A percentile compares a stretch with the other conserved stretches of the same genome.
phyloP scores from a whole-genome alignment of 2,888 invertebrate species.

The Pandemis heparana region DNA sequence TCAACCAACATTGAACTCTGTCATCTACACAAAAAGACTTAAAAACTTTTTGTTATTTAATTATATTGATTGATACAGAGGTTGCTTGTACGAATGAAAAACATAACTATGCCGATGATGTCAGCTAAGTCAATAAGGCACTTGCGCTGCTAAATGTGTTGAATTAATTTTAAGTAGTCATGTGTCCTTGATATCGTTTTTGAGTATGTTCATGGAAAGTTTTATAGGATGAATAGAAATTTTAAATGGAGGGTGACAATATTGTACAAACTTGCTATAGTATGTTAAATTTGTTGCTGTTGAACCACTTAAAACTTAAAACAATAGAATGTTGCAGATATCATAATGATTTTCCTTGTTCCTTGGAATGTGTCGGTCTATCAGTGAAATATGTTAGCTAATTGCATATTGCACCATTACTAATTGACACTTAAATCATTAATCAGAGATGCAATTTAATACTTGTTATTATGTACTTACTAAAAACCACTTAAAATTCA shows the following conservation, averaged over 20 bases:
- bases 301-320: neutral
- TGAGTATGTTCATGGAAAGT: constrained; percentile 13
- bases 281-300: neutral
- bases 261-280: too few relatives aligned
- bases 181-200: constrained; percentile 24
- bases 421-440: too few relatives aligned
- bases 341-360: neutral
- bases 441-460: neutral
- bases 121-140: constrained; percentile 45
- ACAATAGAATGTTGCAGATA: neutral
- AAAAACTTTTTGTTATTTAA: constrained; percentile 16
- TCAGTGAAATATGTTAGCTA: too few relatives aligned
- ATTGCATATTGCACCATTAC: too few relatives aligned
- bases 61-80: constrained; percentile 38
- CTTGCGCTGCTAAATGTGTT: constrained; percentile 42
- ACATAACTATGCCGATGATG: constrained; percentile 42
- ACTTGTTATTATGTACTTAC: neutral
- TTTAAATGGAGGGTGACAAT: neutral
- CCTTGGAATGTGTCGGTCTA: too few relatives aligned
- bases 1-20: constrained; percentile 5
- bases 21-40: neutral
- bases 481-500: neutral
- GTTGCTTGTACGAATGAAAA: constrained; percentile 30
- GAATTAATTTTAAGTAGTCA: constrained; percentile 34
- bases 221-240: constrained; percentile 10